A percentile compares a stretch with the other conserved stretches of the same genome.
These are phyloP conservation scores for Limnephilus rhombicus DNA, from an alignment of 2,888 invertebrate species.

Conservation along the genomic window DNA sequence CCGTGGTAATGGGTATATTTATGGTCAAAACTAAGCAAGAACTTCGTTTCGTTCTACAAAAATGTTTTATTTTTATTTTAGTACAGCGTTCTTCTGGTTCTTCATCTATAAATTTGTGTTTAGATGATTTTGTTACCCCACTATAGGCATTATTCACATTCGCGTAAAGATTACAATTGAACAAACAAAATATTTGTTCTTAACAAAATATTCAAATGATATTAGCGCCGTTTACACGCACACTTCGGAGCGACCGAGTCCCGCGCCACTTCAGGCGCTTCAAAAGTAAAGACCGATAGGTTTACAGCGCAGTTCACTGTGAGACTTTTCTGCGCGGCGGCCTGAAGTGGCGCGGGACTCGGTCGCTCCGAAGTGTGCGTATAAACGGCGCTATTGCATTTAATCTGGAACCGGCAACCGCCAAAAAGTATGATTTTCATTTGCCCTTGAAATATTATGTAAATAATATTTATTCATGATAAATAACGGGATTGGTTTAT, in stretches of 20 bases:
- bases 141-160: background rate
- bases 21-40: background rate
- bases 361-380: too few species aligned
- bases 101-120: too few species aligned
- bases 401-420: background rate
- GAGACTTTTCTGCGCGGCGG: too few species aligned
- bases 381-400: too few species aligned
- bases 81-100: background rate
- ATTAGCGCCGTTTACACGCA: too few species aligned
- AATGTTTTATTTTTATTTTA: background rate
- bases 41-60: background rate
- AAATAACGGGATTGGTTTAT: too few species aligned
- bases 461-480: background rate
- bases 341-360: too few species aligned
- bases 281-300: too few species aligned
- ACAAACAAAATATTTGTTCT: background rate
- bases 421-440: background rate
- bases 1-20: too few species aligned
- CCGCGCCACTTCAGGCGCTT: too few species aligned
- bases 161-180: background rate
- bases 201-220: background rate
- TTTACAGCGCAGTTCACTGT: too few species aligned
- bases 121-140: background rate
- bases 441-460: background rate
- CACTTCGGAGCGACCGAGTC: too few species aligned